Percentiles rank a stretch among this genome's conserved stretches.
phyloP scores from a whole-genome alignment of 2,797 vertebrate species.

The Tapera naevia region DNA sequence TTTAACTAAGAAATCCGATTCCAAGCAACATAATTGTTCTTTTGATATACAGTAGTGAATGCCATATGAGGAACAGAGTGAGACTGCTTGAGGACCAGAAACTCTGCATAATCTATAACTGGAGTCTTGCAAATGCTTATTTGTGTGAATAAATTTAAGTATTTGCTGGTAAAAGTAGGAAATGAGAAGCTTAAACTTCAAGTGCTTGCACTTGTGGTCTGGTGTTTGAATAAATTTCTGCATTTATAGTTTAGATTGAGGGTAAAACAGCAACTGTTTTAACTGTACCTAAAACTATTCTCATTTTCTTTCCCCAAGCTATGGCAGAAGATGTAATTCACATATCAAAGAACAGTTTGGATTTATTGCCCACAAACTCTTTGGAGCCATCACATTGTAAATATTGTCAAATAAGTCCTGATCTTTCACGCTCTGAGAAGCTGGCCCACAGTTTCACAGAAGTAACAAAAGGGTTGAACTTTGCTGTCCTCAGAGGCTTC shows the following conservation, averaged over 20 bases:
- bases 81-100: neutral
- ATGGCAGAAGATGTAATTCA: neutral
- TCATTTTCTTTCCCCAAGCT: neutral
- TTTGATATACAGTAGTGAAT: neutral
- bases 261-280: neutral
- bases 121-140: neutral
- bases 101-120: neutral
- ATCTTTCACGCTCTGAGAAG: neutral
- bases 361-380: neutral
- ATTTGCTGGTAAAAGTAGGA: neutral
- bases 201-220: neutral
- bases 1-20: neutral
- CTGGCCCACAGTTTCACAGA: neutral
- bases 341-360: rapidly evolving
- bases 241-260: neutral
- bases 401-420: neutral
- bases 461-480: neutral
- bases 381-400: neutral
- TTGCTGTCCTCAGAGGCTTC: neutral
- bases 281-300: neutral
- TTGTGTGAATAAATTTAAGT: neutral
- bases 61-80: neutral
- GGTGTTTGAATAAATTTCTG: neutral
- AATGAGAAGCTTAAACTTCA: neutral
- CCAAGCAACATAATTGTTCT: neutral